Evolutionary conservation across 2,888 invertebrate genomes (phyloP).

Genomic region (Julus scandinavius): DNA sequence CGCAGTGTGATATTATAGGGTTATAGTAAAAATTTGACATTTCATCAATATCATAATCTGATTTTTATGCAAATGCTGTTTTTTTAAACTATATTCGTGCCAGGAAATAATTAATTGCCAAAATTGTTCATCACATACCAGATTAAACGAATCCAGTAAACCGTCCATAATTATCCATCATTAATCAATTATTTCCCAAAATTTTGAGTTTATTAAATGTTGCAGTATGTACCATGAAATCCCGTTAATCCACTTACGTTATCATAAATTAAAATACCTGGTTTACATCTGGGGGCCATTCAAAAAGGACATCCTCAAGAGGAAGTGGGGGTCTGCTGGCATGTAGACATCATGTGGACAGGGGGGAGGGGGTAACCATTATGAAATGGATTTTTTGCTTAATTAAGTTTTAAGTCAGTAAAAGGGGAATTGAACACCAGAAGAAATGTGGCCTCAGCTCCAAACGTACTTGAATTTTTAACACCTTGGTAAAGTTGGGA

Average conservation of each 20-base stretch:
- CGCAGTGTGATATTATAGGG: not conserved
- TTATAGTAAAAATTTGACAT: not conserved
- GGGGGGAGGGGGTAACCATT: too few species aligned
- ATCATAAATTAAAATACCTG: not conserved
- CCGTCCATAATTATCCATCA: slow-evolving; percentile 20
- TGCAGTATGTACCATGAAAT: not conserved
- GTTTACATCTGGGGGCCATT: too few species aligned
- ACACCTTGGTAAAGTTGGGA: too few species aligned
- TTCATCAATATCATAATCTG: not conserved
- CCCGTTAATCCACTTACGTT: not conserved
- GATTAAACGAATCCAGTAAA: slow-evolving; percentile 24
- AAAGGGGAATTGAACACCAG: too few species aligned
- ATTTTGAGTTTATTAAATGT: not conserved
- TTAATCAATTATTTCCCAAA: slow-evolving; percentile 7
- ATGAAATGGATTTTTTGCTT: too few species aligned
- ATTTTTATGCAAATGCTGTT: not conserved
- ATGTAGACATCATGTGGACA: too few species aligned
- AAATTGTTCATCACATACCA: not conserved
- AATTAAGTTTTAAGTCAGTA: too few species aligned
- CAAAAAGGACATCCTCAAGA: too few species aligned
- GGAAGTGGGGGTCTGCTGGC: too few species aligned
- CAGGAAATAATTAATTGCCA: slow-evolving; percentile 4
- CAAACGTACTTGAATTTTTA: too few species aligned
- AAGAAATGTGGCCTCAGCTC: too few species aligned
- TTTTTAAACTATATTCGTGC: not conserved